Base-by-base conservation (phyloP, 2,888 invertebrate species). In the Dicyrtoma fusca region DNA sequence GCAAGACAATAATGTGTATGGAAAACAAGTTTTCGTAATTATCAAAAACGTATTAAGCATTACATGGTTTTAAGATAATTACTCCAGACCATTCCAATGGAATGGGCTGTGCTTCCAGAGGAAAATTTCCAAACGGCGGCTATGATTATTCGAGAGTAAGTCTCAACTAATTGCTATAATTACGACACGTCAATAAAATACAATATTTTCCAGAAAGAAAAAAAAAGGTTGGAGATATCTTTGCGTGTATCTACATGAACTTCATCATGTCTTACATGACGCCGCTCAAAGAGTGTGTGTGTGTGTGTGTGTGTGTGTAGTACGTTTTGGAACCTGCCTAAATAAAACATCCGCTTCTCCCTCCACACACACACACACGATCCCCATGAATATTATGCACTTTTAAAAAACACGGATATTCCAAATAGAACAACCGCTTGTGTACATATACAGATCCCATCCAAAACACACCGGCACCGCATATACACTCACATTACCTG, bases 121-220 rank as follows among this genome's bases (percentile, higher is more conserved):
- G 23, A 44, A 47, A 45, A 47, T 23, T 63, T 66, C 23, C 25
- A 23, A 66, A 49, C 42, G 59, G 42, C 61, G 59, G 62, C 62
- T 26, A 45, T 25, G 59, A 69, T 34, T 47, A 62, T 49, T 62
- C 49, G 45, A 61, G 61, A 49, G 61, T 69, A 61, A 62, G 23
- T 69, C 47, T 19, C 17, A 59, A 62, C 69, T 69, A 69, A 69
- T 69, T 69, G 69, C 69, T 69, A 69, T 69, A 62, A 69, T 69
- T 69, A 69, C 61, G 49, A 42, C 51, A 61, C 69, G 69, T 69
- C 62, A 61, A 69, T 69, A 49, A 69, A 59, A 61, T 51, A 59
- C 49, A 69, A 49, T 66, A 51, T 53, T 66, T 66, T 42, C 42
- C 21, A 63, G 47, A 63, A 45, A 42, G 23, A 62, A 19, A 47